phyloP scores from a whole-genome alignment of 2,888 invertebrate genomes.

The Mechanitis mazaeus region DNA sequence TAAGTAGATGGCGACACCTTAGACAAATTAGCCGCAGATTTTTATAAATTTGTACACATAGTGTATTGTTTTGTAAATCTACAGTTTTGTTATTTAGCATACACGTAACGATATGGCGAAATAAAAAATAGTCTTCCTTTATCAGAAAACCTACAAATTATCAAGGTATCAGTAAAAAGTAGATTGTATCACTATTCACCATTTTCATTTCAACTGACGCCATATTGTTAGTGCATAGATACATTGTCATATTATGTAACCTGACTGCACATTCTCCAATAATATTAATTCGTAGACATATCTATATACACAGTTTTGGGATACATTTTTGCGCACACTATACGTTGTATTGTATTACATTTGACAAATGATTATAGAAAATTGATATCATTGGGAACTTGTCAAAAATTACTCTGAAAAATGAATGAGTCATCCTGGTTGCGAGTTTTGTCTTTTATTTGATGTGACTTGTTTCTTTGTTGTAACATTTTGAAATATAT shows the following conservation, averaged over 20 bases:
- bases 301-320: conserved; percentile 60
- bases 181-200: too few relatives aligned
- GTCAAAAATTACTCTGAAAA: background rate
- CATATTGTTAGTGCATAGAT: too few relatives aligned
- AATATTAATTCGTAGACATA: conserved; percentile 37
- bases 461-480: conserved; percentile 44
- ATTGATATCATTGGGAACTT: background rate
- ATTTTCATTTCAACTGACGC: too few relatives aligned
- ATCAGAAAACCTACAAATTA: too few relatives aligned
- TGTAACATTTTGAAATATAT: conserved; percentile 72
- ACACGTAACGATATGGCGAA: background rate
- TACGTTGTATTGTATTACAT: conserved; percentile 33
- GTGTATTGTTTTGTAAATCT: background rate
- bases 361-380: conserved; percentile 1
- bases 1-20: conserved; percentile 11
- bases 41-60: conserved; percentile 7
- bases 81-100: background rate
- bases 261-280: conserved; percentile 8
- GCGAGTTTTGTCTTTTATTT: conserved; percentile 10
- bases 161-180: too few relatives aligned
- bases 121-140: too few relatives aligned
- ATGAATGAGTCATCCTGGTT: background rate
- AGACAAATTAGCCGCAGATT: background rate
- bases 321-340: conserved; percentile 55
- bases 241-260: background rate